Conservation (phyloP, 2,113 vertebrate species). For the Dicrurus megarhynchus region DNA sequence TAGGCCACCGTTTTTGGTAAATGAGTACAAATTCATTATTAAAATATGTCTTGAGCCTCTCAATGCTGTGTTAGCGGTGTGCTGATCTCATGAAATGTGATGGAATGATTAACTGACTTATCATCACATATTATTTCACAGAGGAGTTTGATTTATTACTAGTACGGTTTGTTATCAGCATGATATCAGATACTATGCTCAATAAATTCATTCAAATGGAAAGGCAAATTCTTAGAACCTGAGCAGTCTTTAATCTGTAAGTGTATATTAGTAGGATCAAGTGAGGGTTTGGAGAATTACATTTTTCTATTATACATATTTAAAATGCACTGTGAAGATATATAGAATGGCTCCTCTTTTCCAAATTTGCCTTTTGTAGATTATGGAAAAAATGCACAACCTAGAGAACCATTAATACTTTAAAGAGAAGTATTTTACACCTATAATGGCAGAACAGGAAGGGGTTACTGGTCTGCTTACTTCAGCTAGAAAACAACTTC, state of each 20-base stretch:
- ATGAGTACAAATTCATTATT: background rate
- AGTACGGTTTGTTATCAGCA: background rate
- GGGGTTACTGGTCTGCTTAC: background rate
- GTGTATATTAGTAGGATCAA: background rate
- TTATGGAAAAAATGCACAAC: background rate
- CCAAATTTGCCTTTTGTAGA: background rate
- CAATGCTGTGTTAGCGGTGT: background rate
- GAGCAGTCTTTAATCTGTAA: background rate
- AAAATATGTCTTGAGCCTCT: background rate
- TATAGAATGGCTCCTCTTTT: background rate
- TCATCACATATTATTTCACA: background rate
- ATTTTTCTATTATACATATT: background rate
- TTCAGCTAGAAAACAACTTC: background rate
- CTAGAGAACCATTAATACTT: background rate
- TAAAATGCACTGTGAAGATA: background rate
- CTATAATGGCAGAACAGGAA: fast-evolving
- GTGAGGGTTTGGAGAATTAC: background rate
- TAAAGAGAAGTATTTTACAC: background rate
- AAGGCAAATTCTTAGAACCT: background rate
- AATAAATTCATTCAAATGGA: background rate
- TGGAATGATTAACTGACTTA: background rate
- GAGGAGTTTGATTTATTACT: background rate
- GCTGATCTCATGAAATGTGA: background rate
- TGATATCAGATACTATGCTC: background rate
- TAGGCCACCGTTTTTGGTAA: background rate